Conservation (phyloP, 2,888 invertebrate genomes). For the Dasysyrphus tricinctus region DNA sequence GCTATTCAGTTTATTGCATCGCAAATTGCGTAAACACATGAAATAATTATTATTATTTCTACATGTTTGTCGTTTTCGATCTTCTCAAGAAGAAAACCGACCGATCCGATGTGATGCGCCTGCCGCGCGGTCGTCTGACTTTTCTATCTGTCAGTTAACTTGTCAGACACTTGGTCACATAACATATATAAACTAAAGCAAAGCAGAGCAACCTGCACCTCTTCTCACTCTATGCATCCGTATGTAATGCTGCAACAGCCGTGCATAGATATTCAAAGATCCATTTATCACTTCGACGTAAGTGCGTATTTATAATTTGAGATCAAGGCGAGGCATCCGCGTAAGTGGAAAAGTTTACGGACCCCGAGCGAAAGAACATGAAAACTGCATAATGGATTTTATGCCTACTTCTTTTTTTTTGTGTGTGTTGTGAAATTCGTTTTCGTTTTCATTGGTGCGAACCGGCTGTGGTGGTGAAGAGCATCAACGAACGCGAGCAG, state of each 20-base stretch:
- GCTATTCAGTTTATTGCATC: constrained; percentile 65
- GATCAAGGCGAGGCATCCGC: constrained; percentile 72
- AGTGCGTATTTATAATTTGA: constrained; percentile 73
- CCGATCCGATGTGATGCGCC: neutral
- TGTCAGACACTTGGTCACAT: constrained; percentile 42
- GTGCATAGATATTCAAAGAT: constrained; percentile 43
- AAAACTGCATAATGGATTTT: constrained; percentile 49
- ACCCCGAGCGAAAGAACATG: constrained; percentile 53
- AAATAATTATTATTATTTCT: constrained; percentile 55
- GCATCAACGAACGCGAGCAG: too few relatives aligned
- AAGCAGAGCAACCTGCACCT: constrained; percentile 40
- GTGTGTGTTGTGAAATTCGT: constrained; percentile 40
- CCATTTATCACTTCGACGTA: constrained; percentile 49
- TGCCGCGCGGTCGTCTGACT: neutral
- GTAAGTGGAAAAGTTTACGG: constrained; percentile 69
- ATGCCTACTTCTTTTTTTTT: constrained; percentile 7
- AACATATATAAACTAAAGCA: constrained; percentile 35
- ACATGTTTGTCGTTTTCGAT: constrained; percentile 50
- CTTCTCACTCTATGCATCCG: constrained; percentile 1
- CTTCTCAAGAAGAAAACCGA: neutral
- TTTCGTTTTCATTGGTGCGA: constrained; percentile 33
- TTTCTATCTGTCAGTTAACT: constrained; percentile 28
- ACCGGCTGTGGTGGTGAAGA: neutral
- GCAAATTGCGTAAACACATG: constrained; percentile 71
- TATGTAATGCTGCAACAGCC: constrained; percentile 18